Evolutionary conservation across 2,888 invertebrate genomes (phyloP), one percentile per base, ranked within the genome.

Genomic region (Drosophila monieri): DNA sequence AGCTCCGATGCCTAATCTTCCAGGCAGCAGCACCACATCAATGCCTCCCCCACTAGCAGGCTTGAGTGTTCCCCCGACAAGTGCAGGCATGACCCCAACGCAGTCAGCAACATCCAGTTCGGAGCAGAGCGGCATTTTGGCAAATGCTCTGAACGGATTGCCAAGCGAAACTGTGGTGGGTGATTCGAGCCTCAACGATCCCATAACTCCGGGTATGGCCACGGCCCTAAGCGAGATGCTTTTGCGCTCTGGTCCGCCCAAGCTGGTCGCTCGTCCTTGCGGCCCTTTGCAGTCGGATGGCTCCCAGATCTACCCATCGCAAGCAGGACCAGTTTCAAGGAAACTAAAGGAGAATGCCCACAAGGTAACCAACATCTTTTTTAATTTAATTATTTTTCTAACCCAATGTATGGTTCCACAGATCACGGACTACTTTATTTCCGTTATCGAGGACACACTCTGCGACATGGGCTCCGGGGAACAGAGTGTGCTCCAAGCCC

Each of bases 371-470:
- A 23, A 3, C 18, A 25, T 10, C 6, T 6, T 1, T 6, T 6
- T 4, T 5, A 5, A 10, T 10, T 8, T 3, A 10, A 18, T 15
- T 10, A 1, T 10, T 1, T 10, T 18, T 8, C 6, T 23, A 9
- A 32, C 15, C 27, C 3, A 23, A 15, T 37, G 6, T 6, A 14
- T 14, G 6, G 4, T n/a, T 51, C 0, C 1, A 3, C 89, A 95
- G 95, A 90, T 95, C 76, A 92, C 94, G 25, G 95, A 95, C 76
- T 94, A 94, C 90, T 95, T 96, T 90, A 94, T 95, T 43, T 93
- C 93, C 0, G 93, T 95, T 52, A 91, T 96, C 62, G 94, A 95
- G 81, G 95, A 96, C 60, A 93, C 94, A 0, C 80, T 95, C 30
- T 93, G 93, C 54, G 95, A 95, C 84, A 81, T 95, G 75, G 93